These are phyloP conservation scores for Caenorhabditis sp. DNA, from an alignment of 2,888 invertebrate genomes.

Conservation along the genomic window DNA sequence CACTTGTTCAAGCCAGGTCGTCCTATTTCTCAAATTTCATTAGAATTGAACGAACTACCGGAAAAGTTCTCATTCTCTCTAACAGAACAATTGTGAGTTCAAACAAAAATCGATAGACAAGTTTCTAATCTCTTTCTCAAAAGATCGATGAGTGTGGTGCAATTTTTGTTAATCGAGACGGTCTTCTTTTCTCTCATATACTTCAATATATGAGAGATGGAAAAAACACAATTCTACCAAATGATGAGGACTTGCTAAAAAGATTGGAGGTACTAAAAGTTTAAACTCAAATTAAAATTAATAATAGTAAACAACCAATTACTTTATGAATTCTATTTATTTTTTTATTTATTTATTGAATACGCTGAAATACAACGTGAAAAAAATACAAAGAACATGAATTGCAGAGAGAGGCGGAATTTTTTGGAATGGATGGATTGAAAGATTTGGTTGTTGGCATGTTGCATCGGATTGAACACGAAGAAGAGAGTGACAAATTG, in stretches of 20 bases:
- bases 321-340: background rate
- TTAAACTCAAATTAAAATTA: background rate
- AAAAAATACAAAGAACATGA: too few relatives aligned
- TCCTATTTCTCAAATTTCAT: slow-evolving; percentile 44
- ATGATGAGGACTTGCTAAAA: slow-evolving; percentile 15
- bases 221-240: slow-evolving; percentile 45
- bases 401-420: slow-evolving; percentile 52
- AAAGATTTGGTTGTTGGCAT: slow-evolving; percentile 28
- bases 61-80: slow-evolving; percentile 40
- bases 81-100: slow-evolving; percentile 34
- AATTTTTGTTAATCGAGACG: slow-evolving; percentile 53
- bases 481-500: slow-evolving; percentile 21
- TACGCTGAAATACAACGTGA: too few relatives aligned
- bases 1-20: slow-evolving; percentile 38
- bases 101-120: background rate
- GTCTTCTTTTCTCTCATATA: slow-evolving; percentile 45
- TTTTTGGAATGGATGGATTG: slow-evolving; percentile 45
- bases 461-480: slow-evolving; percentile 25
- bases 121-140: too few relatives aligned
- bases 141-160: slow-evolving; percentile 49
- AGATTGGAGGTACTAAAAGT: background rate
- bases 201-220: slow-evolving; percentile 53
- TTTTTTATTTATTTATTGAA: slow-evolving; percentile 13
- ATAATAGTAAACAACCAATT: background rate
- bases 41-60: slow-evolving; percentile 38